Base-by-base conservation (phyloP, 2,113 vertebrate genomes). In the Datnioides undecimradiatus region DNA sequence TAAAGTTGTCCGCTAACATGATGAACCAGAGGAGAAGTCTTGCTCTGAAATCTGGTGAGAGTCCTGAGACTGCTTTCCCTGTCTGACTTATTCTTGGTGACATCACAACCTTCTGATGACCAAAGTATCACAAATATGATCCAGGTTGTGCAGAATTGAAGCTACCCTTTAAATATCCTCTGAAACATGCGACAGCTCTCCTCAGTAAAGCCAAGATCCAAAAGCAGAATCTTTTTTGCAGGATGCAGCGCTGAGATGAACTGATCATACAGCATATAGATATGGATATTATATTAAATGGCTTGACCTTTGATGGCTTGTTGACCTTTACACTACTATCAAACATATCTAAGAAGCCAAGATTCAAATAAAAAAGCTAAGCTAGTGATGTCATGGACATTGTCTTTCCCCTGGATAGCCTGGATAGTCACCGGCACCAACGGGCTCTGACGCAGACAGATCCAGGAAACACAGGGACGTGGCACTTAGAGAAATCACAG, bases 401-500 rank as follows among this genome's bases (percentile, higher is more conserved):
- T 49, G 25, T 23, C 3, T 59, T 27, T 57, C 40, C 13, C 36
- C 17, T 49, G 27, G 29, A 60, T 13, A 46, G 55, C 55, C 25
- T 36, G 2, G 8, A 79, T 73, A 57, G 63, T 73, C 38, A 33
- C 21, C 9, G 33, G 14, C 11, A 62, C 25, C 25, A 34, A 23
- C 5, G 8, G 31, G 43, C 40, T 73, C 33, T 1, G 38, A 48
- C 7, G 43, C 62, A 31, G 69, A 63, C 38, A 25, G 33, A 60
- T 54, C 19, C 54, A 68, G 48, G 55, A 76, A 51, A 59, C n/a
- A 36, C 58, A 29, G 31, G 48, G 34, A 71, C 52, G 21, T 10
- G 43, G 60, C 36, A 62, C 40, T 68, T 29, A 11, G 19, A 60
- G 21, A 66, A 72, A 79, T 73, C 54, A 31, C 65, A 48, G 64